phyloP scores from a whole-genome alignment of 1,140 invertebrate species.

The Zaprionus lachaisei region DNA sequence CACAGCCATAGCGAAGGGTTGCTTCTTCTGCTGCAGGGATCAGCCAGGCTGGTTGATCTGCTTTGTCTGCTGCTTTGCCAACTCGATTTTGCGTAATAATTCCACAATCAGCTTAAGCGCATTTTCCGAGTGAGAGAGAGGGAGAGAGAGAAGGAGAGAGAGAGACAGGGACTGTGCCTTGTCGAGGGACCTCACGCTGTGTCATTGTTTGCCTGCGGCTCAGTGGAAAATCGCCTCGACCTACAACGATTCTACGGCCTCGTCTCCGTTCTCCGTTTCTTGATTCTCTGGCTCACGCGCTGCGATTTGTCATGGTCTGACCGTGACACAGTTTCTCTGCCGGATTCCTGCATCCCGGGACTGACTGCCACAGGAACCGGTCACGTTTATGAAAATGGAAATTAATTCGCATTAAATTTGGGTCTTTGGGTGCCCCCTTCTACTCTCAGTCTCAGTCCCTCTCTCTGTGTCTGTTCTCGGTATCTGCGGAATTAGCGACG shows the following conservation, averaged over 20 bases:
- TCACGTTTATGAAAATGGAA: conserved; percentile 55
- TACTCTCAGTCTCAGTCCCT: conserved; percentile 19
- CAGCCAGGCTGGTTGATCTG: background rate
- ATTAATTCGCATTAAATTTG: conserved; percentile 77
- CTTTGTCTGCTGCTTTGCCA: conserved; percentile 32
- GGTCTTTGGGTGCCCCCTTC: conserved; percentile 12
- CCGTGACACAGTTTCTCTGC: conserved; percentile 71
- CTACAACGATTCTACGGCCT: background rate
- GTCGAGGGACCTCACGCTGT: conserved; percentile 57
- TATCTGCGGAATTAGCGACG: conserved; percentile 64
- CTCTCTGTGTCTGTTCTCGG: conserved; percentile 1
- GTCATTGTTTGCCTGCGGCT: conserved; percentile 59
- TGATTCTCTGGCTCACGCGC: conserved; percentile 73
- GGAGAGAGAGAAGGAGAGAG: background rate
- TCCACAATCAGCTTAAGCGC: conserved; percentile 65
- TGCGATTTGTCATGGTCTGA: conserved; percentile 73
- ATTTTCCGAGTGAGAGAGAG: conserved; percentile 30
- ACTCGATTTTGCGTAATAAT: conserved; percentile 80
- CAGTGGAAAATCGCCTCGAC: conserved; percentile 39
- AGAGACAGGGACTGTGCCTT: background rate
- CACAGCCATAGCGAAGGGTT: conserved; percentile 23
- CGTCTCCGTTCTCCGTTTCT: background rate
- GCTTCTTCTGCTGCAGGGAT: background rate
- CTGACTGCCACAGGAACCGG: conserved; percentile 25
- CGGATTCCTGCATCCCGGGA: background rate